Evolutionary conservation across 1,140 invertebrate genomes (phyloP).

Genomic region (Pararge aegeria): DNA sequence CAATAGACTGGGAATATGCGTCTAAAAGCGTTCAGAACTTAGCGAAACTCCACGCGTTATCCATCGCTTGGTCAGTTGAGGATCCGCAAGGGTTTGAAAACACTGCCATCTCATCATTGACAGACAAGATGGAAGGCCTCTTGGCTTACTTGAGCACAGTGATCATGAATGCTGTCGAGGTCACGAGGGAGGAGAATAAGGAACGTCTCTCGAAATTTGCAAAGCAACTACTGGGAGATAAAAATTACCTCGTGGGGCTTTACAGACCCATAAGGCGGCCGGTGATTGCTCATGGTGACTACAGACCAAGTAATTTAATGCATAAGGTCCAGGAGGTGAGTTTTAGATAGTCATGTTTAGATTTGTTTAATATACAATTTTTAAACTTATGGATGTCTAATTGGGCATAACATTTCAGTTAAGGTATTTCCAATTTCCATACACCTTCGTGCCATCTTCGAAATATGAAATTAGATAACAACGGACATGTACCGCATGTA

Average conservation of each 20-base stretch:
- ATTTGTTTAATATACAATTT: no score
- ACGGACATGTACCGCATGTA: no score
- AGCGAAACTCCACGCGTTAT: constrained; percentile 55
- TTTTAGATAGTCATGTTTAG: no score
- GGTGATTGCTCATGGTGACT: constrained; percentile 48
- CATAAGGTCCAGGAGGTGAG: constrained; percentile 39
- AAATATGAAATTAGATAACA: no score
- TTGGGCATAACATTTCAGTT: no score
- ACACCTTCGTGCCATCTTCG: no score
- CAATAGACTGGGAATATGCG: constrained; percentile 51
- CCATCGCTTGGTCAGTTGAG: constrained; percentile 38
- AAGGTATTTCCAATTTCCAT: no score
- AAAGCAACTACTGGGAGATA: background rate
- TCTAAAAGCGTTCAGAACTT: constrained; percentile 38
- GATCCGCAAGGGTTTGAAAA: constrained; percentile 37
- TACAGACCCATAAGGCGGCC: constrained; percentile 22
- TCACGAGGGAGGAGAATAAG: constrained; percentile 29
- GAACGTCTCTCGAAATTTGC: constrained; percentile 26
- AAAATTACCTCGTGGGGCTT: constrained; percentile 8
- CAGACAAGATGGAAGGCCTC: background rate
- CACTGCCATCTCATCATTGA: constrained; percentile 10
- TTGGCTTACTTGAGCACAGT: constrained; percentile 15
- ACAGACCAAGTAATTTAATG: constrained; percentile 46
- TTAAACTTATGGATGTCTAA: no score
- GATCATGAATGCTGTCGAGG: constrained; percentile 25